Evolutionary conservation across 1,140 invertebrate species (phyloP), one percentile per base, ranked within the genome.

Genomic region (Telenomus remus): DNA sequence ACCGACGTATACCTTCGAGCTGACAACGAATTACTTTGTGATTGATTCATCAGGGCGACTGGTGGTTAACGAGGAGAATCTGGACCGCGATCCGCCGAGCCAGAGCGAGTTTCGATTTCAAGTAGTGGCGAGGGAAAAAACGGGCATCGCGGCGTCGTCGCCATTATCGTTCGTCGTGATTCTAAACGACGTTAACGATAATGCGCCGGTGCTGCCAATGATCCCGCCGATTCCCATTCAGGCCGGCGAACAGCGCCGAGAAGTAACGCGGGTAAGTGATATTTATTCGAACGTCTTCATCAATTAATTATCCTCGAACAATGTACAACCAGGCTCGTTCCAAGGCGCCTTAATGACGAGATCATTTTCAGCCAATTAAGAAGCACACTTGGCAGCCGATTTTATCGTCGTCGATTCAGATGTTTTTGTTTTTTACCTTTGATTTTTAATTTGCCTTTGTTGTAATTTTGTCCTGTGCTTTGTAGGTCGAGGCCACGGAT

Each of bases 81-180:
- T 97, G 43, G 96, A 97, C 82, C 89, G 95, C 53, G 96, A 97
- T 88, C 93, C 95, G 4, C 96, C 96, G 0, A 95, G 93, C 83
- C 93, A 93, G 0, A 93, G 93, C 47, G 92, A 92, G 80, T 95
- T 95, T 78, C 92, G 93, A 72, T 96, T 97, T 83, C 93, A 94
- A 85, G 92, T 92, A 9, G 94, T 96, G 1, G 95, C 95, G 1
- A 87, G 95, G 11, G 95, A 96, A 86, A 91, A 92, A 56, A 91
- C 89, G 11, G 93, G 93, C 0, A 91, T 91, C 37, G 94, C 93
- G 0, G 95, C 94, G 5, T 95, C 94, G 68, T 91, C 94, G 10
- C 95, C 95, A 0, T 85, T 94, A 4, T 94, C 94, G 0, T 87
- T 97, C 12, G 91, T 92, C 0, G 95, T 97, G 0, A 90, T 92